phyloP scores from a whole-genome alignment of 2,888 invertebrate species.

The Athrips mouffetella region DNA sequence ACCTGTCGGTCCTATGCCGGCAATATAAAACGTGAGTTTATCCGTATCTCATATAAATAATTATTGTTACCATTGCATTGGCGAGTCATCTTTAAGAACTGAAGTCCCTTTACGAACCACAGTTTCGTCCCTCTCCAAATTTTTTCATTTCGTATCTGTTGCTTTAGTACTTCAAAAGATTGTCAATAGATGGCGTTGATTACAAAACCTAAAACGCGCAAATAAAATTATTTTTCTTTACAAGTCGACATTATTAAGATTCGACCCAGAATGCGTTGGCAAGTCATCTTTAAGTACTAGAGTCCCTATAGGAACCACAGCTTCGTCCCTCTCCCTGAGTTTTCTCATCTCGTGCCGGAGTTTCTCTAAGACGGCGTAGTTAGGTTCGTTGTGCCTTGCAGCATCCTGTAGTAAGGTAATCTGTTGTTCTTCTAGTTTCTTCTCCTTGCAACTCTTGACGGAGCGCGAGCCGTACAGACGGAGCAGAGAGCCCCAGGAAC shows the following conservation, averaged over 20 bases:
- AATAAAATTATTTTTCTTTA: no score
- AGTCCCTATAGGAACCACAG: conserved; percentile 79
- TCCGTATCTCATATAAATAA: no score
- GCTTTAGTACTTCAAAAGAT: no score
- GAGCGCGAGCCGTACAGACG: conserved; percentile 95
- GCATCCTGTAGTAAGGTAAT: conserved; percentile 90
- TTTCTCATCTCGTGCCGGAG: conserved; percentile 89
- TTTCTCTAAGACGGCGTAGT: conserved; percentile 92
- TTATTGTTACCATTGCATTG: no score
- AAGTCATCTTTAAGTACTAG: conserved; percentile 72
- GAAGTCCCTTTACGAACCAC: no score
- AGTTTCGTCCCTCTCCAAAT: no score
- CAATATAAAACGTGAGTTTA: no score
- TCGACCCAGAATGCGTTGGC: conserved; percentile 85
- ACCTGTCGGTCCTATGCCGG: no score
- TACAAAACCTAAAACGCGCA: no score
- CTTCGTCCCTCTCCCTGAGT: conserved; percentile 81
- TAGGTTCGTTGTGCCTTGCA: conserved; percentile 93
- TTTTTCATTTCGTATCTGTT: no score
- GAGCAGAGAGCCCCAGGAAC: conserved; percentile 95
- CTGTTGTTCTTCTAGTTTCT: conserved; percentile 94
- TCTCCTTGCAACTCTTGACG: conserved; percentile 93
- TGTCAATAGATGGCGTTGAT: no score
- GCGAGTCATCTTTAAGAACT: no score
- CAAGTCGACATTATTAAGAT: conserved; percentile 87